Percentiles rank a stretch among this genome's conserved stretches.
Evolutionary conservation across 1,140 invertebrate genomes (phyloP).

Genomic region (Polypedilum vanderplanki): DNA sequence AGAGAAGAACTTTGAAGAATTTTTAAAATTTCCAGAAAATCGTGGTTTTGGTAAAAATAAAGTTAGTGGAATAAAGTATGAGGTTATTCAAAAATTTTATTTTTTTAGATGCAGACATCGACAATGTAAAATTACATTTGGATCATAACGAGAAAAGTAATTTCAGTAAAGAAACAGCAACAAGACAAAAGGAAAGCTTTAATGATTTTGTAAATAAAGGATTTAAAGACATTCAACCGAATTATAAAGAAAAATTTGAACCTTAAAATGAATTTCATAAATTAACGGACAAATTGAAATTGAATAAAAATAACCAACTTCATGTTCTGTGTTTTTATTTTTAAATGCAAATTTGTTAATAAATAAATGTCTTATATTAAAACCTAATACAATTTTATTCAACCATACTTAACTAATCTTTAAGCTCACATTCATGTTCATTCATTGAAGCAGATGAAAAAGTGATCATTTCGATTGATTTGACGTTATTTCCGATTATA

Average conservation of each 20-base stretch:
- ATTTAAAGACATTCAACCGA: background rate
- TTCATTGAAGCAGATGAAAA: background rate
- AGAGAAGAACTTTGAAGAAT: background rate
- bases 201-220: background rate
- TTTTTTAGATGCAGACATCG: background rate
- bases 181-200: background rate
- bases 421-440: too few species aligned
- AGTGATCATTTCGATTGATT: background rate
- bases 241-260: background rate
- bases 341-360: background rate
- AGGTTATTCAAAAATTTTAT: background rate
- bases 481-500: background rate
- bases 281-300: too few species aligned
- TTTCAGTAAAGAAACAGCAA: background rate
- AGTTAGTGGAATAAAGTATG: background rate
- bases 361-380: background rate
- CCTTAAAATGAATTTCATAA: background rate
- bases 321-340: too few species aligned
- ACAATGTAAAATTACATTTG: background rate
- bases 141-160: background rate
- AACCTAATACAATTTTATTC: background rate
- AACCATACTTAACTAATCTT: background rate
- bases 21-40: background rate
- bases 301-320: too few species aligned
- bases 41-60: background rate